A percentile compares a stretch with the other conserved stretches of the same genome.
Conservation (phyloP, 2,113 vertebrate genomes). For the Zosterops japonicus region DNA sequence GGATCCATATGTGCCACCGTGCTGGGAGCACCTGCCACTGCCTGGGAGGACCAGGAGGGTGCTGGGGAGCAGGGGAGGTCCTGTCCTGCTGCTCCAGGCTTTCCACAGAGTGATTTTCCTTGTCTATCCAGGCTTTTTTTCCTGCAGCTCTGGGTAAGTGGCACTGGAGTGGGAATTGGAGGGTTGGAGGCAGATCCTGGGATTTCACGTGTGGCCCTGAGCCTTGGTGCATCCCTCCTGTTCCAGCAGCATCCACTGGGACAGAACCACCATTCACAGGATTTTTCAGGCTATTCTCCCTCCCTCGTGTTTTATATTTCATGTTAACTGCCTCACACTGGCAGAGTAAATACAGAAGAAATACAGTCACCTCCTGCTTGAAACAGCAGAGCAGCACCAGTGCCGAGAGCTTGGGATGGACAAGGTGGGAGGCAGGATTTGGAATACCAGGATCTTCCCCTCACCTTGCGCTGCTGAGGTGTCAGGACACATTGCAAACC, state of each 20-base stretch:
- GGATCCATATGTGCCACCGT: not conserved
- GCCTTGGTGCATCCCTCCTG: not conserved
- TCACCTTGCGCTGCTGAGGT: too few species aligned
- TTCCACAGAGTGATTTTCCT: not conserved
- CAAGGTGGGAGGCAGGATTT: not conserved
- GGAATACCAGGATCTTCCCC: not conserved
- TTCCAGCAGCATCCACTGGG: not conserved
- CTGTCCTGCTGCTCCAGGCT: not conserved
- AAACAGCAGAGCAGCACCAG: not conserved
- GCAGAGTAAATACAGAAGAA: not conserved
- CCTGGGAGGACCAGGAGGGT: not conserved
- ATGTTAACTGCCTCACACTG: not conserved
- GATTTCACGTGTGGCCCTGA: fast-evolving
- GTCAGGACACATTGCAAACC: not conserved
- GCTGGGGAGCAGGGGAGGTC: not conserved
- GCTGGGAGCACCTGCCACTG: not conserved
- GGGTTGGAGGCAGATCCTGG: not conserved
- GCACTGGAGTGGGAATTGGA: not conserved
- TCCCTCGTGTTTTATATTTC: not conserved
- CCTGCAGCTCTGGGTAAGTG: not conserved
- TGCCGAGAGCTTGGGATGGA: not conserved
- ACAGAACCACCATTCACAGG: not conserved
- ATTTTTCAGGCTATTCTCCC: not conserved
- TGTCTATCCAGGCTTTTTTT: not conserved
- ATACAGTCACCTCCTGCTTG: not conserved